Base-by-base conservation (phyloP, 1,140 invertebrate genomes). In the Araneus ventricosus region DNA sequence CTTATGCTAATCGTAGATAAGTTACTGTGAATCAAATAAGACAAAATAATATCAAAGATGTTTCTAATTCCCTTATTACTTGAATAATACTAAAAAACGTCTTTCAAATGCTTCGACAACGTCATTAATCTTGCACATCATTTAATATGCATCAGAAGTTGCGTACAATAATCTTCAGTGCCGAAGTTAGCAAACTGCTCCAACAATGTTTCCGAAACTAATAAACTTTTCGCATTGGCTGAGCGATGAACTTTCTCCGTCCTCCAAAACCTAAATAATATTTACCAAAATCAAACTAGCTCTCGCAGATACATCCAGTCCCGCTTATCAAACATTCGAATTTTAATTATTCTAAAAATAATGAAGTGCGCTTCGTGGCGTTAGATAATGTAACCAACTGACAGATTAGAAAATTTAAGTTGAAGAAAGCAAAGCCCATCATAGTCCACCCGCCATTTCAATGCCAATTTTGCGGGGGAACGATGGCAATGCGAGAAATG, bases 331-430 rank as follows among this genome's bases (percentile, higher is more conserved):
- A 34, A 75, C 30, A 75, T 75, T 75, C 34, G 70, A 75, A 75
- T 75, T 75, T 75, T 75, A 75, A 75, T 75, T 75, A 75, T 34
- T 75, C 17, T 34, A 37, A 34, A 75, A 75, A 34, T 37, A 37
- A 75, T 75, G 70, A 14, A 2, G 14, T 75, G 70, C 27, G 17
- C 30, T 75, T 75, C 70, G 10, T 8, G 6, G 70, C 7, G 30
- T 75, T 34, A 34, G 20, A 34, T 14, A 75, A 75, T 14, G 20
- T 14, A 10, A 34, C 10, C 5, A 34, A 14, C 30, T 67, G 27
- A 67, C 63, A 67, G 63, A 67, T 5, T n/a, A 67, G 63, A 67
- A 67, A 67, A 27, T n/a, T n/a, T 30, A 4, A 67, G 24, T 41
- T 30, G 52, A 84, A 57, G 45, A 57, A 84, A 84, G 52, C 39